Conservation (phyloP, 2,797 vertebrate species). For the Gastrophryne carolinensis region DNA sequence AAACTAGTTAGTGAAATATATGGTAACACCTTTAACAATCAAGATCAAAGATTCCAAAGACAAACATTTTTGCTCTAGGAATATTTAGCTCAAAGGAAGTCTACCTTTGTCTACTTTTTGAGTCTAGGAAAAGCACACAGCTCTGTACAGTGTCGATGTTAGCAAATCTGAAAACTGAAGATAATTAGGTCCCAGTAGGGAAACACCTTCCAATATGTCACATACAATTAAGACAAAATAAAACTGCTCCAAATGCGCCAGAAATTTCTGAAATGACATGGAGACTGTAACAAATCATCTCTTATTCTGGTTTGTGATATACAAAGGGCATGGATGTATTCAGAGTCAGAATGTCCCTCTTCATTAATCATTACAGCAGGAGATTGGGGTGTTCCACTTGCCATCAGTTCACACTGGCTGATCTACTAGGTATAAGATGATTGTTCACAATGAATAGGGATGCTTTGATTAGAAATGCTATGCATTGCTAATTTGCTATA, state of each 20-base stretch:
- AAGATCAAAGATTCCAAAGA: background rate
- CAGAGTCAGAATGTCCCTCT: background rate
- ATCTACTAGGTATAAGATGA: background rate
- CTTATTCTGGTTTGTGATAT: background rate
- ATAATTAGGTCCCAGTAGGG: conserved; percentile 33
- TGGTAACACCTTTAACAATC: background rate
- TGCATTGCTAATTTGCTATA: background rate
- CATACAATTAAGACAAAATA: conserved; percentile 12
- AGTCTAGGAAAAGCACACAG: background rate
- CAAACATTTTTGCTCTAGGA: background rate
- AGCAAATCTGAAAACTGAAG: background rate
- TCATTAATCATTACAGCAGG: background rate
- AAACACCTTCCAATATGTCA: background rate
- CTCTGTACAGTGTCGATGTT: background rate
- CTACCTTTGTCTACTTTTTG: background rate
- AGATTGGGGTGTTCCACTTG: background rate
- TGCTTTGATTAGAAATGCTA: background rate
- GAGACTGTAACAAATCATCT: background rate
- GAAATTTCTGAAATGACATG: background rate
- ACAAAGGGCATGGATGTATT: background rate
- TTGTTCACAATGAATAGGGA: background rate
- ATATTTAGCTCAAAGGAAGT: too few relatives aligned
- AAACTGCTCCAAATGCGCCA: background rate
- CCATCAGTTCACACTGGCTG: background rate
- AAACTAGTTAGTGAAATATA: background rate